Percentiles rank a stretch among this genome's conserved stretches.
These are phyloP conservation scores for Stenurella melanura DNA, from an alignment of 2,888 invertebrate species.

Conservation along the genomic window DNA sequence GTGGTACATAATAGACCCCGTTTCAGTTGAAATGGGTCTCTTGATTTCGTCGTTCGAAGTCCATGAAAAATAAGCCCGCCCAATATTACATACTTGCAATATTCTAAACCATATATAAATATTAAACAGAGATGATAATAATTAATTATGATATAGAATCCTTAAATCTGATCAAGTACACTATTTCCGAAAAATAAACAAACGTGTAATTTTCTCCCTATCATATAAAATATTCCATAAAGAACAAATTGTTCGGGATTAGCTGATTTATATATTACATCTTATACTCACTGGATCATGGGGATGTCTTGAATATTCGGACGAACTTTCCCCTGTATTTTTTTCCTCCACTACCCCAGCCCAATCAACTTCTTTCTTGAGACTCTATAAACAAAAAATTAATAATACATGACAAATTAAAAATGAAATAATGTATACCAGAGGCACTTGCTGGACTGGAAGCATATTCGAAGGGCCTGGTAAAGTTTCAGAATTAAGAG, in stretches of 20 bases:
- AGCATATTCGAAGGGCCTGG: slow-evolving; percentile 90
- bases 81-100: no score
- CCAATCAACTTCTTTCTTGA: slow-evolving; percentile 94
- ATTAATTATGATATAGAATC: no score
- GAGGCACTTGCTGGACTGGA: slow-evolving; percentile 91
- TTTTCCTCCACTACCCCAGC: slow-evolving; percentile 85
- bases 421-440: slow-evolving; percentile 75
- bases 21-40: no score
- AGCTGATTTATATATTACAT: neutral
- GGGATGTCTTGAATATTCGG: slow-evolving; percentile 85
- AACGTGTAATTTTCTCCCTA: no score
- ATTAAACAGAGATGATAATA: no score
- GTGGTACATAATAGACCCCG: no score
- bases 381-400: slow-evolving; percentile 79
- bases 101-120: no score
- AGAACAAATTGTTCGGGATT: neutral
- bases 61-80: no score
- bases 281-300: slow-evolving; percentile 87
- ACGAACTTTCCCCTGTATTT: slow-evolving; percentile 83
- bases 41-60: no score
- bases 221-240: no score
- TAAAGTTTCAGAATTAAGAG: slow-evolving; percentile 81
- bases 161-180: no score
- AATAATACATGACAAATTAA: slow-evolving; percentile 30
- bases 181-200: no score